Conservation (phyloP, 1,140 invertebrate genomes). For the Ruditapes philippinarum region DNA sequence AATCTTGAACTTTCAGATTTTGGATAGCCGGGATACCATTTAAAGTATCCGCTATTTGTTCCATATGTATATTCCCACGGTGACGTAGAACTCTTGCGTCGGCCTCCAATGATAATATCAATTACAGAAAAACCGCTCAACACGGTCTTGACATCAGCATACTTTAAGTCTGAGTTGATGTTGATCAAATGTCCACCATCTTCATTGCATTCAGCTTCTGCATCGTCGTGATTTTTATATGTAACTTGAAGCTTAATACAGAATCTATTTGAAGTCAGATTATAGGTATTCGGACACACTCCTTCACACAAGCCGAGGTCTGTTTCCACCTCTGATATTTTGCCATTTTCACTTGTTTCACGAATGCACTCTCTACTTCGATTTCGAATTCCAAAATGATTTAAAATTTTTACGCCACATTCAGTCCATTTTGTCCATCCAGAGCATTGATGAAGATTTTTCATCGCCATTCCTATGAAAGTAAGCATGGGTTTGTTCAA, state of each 20-base stretch:
- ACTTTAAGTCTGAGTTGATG: not conserved
- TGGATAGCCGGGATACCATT: not conserved
- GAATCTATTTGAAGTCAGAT: not conserved
- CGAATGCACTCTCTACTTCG: not conserved
- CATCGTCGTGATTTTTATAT: not conserved
- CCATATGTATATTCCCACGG: not conserved
- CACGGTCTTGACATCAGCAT: not conserved
- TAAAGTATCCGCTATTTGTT: not conserved
- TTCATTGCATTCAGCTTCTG: not conserved
- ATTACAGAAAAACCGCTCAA: not conserved
- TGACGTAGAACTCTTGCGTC: not conserved
- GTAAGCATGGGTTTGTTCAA: constrained; percentile 23
- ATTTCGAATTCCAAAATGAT: not conserved
- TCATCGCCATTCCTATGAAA: not conserved
- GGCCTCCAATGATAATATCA: not conserved
- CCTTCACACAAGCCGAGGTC: not conserved
- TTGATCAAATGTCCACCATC: not conserved
- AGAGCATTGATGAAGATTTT: not conserved
- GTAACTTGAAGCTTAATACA: constrained; percentile 4
- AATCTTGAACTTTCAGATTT: not conserved
- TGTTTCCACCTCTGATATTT: not conserved
- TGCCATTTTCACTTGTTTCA: not conserved
- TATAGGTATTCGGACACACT: not conserved
- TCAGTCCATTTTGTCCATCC: constrained; percentile 5
- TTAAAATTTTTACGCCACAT: not conserved